Percentiles rank a stretch among this genome's conserved stretches.
Conservation (phyloP, 2,113 vertebrate genomes). For the Bubo scandiacus region DNA sequence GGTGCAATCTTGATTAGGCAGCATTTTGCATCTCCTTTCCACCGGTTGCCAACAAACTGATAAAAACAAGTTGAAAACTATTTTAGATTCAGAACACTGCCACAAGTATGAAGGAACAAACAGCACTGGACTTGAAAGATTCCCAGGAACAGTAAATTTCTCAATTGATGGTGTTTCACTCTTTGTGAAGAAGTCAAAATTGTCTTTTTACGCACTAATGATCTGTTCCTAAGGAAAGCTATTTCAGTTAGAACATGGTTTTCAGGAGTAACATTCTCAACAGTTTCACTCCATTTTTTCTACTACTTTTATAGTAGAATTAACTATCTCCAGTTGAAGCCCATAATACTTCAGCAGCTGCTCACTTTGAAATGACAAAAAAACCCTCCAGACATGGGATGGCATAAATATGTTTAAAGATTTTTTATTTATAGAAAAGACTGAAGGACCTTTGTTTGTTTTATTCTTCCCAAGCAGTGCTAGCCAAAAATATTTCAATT, state of each 20-base stretch:
- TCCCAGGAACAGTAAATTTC: background rate
- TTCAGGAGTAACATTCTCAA: background rate
- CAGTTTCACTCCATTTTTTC: conserved; percentile 50
- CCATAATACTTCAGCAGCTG: conserved; percentile 80
- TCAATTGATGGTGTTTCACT: background rate
- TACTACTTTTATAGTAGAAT: conserved; percentile 71
- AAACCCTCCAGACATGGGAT: conserved; percentile 69
- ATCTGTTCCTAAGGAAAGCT: conserved; percentile 1
- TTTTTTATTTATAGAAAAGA: conserved; percentile 20
- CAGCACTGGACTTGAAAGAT: background rate
- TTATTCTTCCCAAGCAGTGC: background rate
- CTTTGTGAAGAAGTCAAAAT: background rate
- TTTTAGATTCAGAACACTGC: background rate
- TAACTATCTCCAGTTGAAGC: conserved; percentile 73
- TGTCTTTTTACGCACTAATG: conserved; percentile 18
- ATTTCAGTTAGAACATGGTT: background rate
- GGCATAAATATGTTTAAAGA: background rate
- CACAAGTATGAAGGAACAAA: background rate
- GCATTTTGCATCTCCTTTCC: background rate
- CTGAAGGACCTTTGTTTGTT: background rate
- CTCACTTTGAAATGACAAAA: conserved; percentile 82
- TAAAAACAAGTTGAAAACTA: conserved; percentile 19
- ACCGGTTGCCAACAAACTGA: background rate
- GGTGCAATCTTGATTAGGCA: background rate
- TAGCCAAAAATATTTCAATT: conserved; percentile 39